Conservation (phyloP, 2,888 invertebrate genomes). For the Nephrotoma guestfalica region DNA sequence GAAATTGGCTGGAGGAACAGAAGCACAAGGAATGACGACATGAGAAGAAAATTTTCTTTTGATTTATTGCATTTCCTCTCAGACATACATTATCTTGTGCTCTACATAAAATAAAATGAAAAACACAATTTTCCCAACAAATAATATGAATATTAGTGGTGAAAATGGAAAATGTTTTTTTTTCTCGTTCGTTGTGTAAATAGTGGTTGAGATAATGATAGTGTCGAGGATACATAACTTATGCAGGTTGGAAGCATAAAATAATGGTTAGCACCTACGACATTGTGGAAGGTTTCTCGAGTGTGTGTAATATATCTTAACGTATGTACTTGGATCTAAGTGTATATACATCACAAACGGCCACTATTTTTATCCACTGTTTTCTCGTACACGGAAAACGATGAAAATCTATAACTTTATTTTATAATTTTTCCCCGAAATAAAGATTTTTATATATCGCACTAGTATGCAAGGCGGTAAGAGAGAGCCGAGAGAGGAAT, state of each 20-base stretch:
- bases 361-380: background rate
- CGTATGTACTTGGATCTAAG: background rate
- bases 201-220: background rate
- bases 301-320: background rate
- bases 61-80: background rate
- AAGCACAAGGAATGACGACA: background rate
- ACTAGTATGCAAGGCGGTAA: too few species aligned
- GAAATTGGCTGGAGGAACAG: background rate
- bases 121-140: background rate
- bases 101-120: background rate
- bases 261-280: background rate
- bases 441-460: background rate
- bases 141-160: background rate
- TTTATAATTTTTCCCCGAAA: background rate
- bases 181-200: background rate
- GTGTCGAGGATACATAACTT: background rate
- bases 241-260: background rate
- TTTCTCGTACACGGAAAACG: background rate
- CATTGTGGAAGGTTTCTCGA: background rate
- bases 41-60: background rate
- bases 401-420: background rate
- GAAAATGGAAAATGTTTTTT: background rate
- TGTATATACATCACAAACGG: background rate
- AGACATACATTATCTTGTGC: background rate
- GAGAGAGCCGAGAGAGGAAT: background rate